A percentile compares a stretch with the other conserved stretches of the same genome.
phyloP scores from a whole-genome alignment of 2,888 invertebrate species.

The Hyposoter dolosus region DNA sequence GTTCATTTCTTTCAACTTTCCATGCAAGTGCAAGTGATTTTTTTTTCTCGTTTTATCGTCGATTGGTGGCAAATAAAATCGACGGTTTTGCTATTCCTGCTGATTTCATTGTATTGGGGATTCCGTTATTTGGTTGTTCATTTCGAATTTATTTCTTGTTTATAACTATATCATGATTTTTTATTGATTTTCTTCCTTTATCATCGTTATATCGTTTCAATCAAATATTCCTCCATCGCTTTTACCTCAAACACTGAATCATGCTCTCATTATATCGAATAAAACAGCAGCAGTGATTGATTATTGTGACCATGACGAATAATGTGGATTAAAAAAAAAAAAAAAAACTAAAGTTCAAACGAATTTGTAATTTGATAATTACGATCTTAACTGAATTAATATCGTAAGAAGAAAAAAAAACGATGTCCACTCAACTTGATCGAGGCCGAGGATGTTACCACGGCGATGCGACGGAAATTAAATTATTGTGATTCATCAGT shows the following conservation, averaged over 20 bases:
- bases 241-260: not conserved
- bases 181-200: not conserved
- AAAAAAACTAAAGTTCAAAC: not conserved
- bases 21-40: not conserved
- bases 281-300: not conserved
- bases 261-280: not conserved
- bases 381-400: not conserved
- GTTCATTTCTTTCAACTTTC: not conserved
- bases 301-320: not conserved
- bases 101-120: not conserved
- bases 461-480: slow-evolving; percentile 2
- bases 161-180: not conserved
- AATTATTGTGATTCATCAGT: slow-evolving; percentile 7
- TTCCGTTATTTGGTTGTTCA: not conserved
- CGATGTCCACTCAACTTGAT: not conserved
- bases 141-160: not conserved
- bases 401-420: not conserved
- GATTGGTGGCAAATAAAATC: not conserved
- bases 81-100: not conserved
- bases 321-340: not conserved
- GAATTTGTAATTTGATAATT: not conserved
- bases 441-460: not conserved
- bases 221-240: not conserved
- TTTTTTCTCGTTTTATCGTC: not conserved
- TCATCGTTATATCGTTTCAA: not conserved